Percentiles rank a stretch among this genome's conserved stretches.
Conservation (phyloP, 2,797 vertebrate species). For the Macropodus opercularis region DNA sequence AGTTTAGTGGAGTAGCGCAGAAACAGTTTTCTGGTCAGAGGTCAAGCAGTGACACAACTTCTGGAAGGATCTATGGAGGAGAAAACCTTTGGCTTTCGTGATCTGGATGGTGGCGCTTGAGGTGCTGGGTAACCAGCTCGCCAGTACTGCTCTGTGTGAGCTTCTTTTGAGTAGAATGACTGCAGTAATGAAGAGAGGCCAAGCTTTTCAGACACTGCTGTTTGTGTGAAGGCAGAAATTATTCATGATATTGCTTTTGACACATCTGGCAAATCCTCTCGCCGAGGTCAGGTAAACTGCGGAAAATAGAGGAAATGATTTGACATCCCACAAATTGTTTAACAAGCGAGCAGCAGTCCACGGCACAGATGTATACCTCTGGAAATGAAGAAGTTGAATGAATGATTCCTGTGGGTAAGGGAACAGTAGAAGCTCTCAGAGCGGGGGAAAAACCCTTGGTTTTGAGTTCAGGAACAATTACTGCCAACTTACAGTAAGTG, state of each 20-base stretch:
- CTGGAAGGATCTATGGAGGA: too few relatives aligned
- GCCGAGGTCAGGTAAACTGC: slow-evolving; percentile 49
- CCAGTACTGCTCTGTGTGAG: too few relatives aligned
- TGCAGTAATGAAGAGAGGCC: slow-evolving; percentile 11
- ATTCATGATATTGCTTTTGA: slow-evolving; percentile 52
- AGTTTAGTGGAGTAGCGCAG: too few relatives aligned
- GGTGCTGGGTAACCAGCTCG: too few relatives aligned
- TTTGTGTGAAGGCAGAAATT: slow-evolving; percentile 37
- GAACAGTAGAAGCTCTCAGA: slow-evolving; percentile 6
- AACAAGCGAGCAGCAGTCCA: slow-evolving; percentile 22
- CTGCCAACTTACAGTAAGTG: slow-evolving; percentile 47
- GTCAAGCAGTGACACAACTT: too few relatives aligned
- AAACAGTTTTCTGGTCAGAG: too few relatives aligned
- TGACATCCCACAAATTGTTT: slow-evolving; percentile 42
- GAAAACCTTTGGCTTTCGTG: too few relatives aligned
- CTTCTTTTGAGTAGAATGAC: slow-evolving; percentile 3
- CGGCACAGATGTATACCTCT: slow-evolving; percentile 18
- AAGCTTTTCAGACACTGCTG: slow-evolving; percentile 17
- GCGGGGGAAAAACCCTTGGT: slow-evolving; percentile 21
- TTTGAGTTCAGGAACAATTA: slow-evolving; percentile 46
- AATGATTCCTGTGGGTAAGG: background rate
- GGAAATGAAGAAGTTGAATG: fast-evolving
- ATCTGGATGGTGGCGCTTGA: too few relatives aligned
- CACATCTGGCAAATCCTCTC: slow-evolving; percentile 56
- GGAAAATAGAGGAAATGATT: slow-evolving; percentile 59